These are phyloP conservation scores for Sceloporus tristichus DNA, from an alignment of 2,113 vertebrate species.

Conservation along the genomic window DNA sequence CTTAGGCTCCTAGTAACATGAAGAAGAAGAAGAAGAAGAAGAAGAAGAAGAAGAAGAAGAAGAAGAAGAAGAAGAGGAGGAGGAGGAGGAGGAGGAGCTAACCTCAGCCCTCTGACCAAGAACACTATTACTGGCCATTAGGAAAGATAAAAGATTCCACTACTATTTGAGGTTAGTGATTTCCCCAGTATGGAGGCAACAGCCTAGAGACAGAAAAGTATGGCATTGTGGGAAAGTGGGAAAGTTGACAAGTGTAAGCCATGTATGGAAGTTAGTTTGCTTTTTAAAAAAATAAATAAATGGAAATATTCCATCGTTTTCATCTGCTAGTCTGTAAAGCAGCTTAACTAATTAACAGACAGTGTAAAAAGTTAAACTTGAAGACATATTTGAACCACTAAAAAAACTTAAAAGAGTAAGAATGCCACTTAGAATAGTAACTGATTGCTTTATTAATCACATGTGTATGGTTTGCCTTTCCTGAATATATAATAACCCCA, in stretches of 20 bases:
- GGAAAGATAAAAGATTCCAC: neutral
- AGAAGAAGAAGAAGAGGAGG: too few species aligned
- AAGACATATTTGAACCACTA: too few species aligned
- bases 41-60: too few species aligned
- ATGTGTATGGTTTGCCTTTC: too few species aligned
- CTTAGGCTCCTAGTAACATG: neutral
- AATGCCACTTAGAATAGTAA: too few species aligned
- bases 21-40: too few species aligned
- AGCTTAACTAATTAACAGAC: neutral
- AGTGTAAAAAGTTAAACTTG: neutral
- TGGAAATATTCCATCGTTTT: neutral
- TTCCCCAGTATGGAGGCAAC: neutral
- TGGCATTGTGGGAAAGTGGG: neutral
- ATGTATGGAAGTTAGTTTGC: neutral
- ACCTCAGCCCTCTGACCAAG: neutral
- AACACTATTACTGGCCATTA: constrained; percentile 8
- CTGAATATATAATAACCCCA: too few species aligned
- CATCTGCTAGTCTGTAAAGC: neutral
- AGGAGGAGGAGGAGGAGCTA: neutral
- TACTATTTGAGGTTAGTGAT: neutral
- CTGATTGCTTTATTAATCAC: too few species aligned
- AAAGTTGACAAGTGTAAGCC: neutral
- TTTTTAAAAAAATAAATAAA: neutral
- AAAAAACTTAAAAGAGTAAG: too few species aligned
- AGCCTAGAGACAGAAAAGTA: neutral